Base-by-base conservation (phyloP, 2,888 invertebrate species). In the Nephrotoma flavescens region DNA sequence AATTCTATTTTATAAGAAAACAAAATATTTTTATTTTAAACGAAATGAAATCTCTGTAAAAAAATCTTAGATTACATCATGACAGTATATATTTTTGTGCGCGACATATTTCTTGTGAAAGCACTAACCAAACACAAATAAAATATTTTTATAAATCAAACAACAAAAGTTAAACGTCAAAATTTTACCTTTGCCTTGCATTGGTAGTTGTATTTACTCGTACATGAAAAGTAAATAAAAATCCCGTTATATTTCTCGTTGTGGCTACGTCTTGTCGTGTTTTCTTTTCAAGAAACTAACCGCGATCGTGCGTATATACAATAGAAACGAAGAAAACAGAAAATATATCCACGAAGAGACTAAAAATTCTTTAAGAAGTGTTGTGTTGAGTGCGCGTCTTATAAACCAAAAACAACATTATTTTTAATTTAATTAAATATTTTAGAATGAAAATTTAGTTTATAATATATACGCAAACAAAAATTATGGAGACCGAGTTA, bases 401-500 rank as follows among this genome's bases (percentile, higher is more conserved):
- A 57, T 15, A 57, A 57, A 57, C 15, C 52, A 57, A 57, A 57
- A 57, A 1, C 4, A 57, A 31, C 9, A 31, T 31, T 3, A 31
- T 71, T 31, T 31, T 71, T 31, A 71, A 71, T 31, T 71, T 4
- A 71, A 71, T 71, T 57, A 57, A 52, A 52, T n/a, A 19, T 19
- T 57, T 57, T 31, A 71, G 5, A 52, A 52, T 52, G 52, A 52
- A 52, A 52, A 52, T 15, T 71, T 31, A 71, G 71, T 31, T 6
- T 71, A 4, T 31, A 19, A 15, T 6, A 9, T 44, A 31, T 41
- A 19, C 41, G 42, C n/a, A 83, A 41, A 41, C 3, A 83, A 12
- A 41, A 42, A 84, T 42, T 41, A 86, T 86, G 86, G 86, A 86
- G 9, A 86, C 41, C 86, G 88, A 87, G 84, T 9, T 87, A 41